These are phyloP conservation scores for Balaeniceps rex DNA, from an alignment of 2,113 vertebrate species.

Conservation along the genomic window DNA sequence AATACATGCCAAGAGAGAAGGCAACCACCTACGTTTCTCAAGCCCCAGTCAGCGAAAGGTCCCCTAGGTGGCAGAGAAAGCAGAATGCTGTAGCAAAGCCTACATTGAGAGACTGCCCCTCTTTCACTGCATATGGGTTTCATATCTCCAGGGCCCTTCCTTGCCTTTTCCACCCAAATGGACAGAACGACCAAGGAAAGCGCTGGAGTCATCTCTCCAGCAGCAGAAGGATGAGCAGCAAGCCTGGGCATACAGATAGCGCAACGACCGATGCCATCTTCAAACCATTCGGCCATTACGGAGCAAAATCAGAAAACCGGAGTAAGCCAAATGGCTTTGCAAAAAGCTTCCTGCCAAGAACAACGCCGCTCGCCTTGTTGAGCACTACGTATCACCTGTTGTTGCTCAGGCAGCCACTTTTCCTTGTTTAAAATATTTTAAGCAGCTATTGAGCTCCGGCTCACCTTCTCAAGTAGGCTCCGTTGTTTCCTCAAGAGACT, in stretches of 20 bases:
- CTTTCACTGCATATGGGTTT: fast-evolving
- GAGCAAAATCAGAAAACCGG: neutral
- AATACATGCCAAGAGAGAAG: neutral
- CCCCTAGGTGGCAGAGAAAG: neutral
- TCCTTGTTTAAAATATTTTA: neutral
- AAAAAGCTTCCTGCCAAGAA: neutral
- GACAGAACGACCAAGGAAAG: neutral
- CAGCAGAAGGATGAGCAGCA: neutral
- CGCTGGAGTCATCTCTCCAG: neutral
- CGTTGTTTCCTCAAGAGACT: neutral
- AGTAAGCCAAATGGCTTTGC: neutral
- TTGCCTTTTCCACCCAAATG: neutral
- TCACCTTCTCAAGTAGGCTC: neutral
- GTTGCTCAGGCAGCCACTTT: neutral
- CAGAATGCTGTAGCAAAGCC: neutral
- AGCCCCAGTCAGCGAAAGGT: neutral
- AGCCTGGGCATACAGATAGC: fast-evolving
- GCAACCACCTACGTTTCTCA: neutral
- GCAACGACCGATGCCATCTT: fast-evolving
- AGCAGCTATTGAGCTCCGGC: neutral
- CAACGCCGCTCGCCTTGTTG: neutral
- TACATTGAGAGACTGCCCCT: fast-evolving
- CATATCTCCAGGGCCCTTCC: neutral
- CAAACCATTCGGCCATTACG: neutral
- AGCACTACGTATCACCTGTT: neutral